Base-by-base conservation (phyloP, 2,113 vertebrate genomes). In the Columba livia region DNA sequence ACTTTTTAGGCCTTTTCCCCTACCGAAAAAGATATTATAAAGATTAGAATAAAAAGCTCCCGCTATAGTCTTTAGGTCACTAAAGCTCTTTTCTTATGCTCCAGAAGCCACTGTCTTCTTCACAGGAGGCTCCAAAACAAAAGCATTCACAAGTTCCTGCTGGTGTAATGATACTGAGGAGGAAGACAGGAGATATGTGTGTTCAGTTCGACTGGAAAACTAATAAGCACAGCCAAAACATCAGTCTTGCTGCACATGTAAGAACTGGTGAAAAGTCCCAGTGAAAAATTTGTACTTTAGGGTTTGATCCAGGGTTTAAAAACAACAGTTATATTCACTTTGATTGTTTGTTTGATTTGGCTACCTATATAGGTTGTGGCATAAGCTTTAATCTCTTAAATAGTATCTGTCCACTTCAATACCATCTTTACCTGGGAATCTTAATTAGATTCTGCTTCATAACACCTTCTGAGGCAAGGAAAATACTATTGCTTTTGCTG, bases 401-500 rank as follows among this genome's bases (percentile, higher is more conserved):
- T 18, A 34, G 10, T 38, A 58, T 50, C 62, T 50, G 54, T 72
- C 62, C 28, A 44, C 31, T 91, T 89, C 84, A 85, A 75, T 75
- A 72, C 19, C 36, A 58, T 10, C 47, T 89, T 61, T 75, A 47
- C 36, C 50, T 44, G 28, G 38, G 66, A 85, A 61, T 73, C 31
- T 85, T 72, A 54, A 91, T 36, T 25, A 61, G 31, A 87, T 85
- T 85, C 42, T 88, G 88, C 74, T 93, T 82, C 40, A 5, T 57
- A 89, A 94, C 40, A 91, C 44, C n/a, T 72, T 93, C 71, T 48
- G 67, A 56, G 62, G 50, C 70, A 91, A 72, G 44, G 60, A 89
- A 87, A 88, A 77, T 18, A 80, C 40, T 51, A 75, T 8, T 94
- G 21, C 24, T 96, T 94, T 88, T 94, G 54, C 74, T 66, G 89